Percentiles rank a stretch among this genome's conserved stretches.
Conservation (phyloP, 2,113 vertebrate genomes). For the Pionites leucogaster region DNA sequence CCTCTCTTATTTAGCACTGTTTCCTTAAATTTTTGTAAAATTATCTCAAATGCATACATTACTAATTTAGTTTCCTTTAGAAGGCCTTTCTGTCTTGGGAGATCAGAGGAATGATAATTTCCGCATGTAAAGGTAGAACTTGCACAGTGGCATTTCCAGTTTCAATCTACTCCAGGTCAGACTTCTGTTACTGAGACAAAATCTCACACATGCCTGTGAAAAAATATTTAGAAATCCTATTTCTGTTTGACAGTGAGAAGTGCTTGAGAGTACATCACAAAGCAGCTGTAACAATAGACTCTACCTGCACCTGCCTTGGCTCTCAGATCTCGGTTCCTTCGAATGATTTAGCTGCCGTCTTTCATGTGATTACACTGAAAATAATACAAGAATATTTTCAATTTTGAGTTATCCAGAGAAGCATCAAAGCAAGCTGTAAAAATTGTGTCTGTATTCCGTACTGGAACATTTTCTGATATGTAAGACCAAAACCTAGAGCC, state of each 20-base stretch:
- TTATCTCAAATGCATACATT: neutral
- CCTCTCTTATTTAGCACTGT: neutral
- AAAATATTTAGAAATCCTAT: conserved; percentile 11
- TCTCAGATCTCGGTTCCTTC: neutral
- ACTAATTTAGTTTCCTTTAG: neutral
- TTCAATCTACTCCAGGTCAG: conserved; percentile 6
- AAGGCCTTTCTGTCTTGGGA: neutral
- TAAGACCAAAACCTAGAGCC: neutral
- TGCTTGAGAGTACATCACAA: neutral
- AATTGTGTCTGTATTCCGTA: neutral
- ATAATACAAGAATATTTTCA: neutral
- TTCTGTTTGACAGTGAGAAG: neutral
- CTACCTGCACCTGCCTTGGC: neutral
- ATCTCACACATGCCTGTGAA: neutral
- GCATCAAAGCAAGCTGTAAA: neutral
- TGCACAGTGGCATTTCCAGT: neutral
- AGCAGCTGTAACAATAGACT: conserved; percentile 19
- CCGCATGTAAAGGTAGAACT: neutral
- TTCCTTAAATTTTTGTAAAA: neutral
- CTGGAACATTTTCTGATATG: neutral
- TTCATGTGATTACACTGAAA: neutral
- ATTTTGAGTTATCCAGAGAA: neutral
- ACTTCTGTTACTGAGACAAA: neutral
- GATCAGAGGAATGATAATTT: neutral
- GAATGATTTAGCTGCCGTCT: neutral